Conservation (phyloP, 1,140 invertebrate genomes). For the Aradophagus sp. region DNA sequence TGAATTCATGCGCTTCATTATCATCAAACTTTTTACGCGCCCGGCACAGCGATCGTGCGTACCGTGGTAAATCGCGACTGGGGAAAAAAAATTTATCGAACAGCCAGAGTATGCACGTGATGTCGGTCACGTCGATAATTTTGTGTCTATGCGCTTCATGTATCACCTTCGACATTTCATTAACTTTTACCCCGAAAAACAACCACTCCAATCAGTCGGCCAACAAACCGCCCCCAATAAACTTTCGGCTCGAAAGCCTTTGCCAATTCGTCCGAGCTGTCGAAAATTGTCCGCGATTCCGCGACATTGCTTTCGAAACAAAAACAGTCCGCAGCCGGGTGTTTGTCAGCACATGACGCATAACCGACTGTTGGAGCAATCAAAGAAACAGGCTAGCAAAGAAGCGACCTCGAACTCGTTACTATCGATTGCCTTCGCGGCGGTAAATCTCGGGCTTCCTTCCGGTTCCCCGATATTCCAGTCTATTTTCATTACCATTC, state of each 20-base stretch:
- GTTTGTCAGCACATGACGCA: constrained; percentile 8
- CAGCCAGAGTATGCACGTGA: constrained; percentile 30
- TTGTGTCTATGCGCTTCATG: constrained; percentile 18
- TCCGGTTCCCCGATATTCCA: constrained; percentile 43
- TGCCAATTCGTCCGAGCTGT: constrained; percentile 17
- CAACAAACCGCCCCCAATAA: constrained; percentile 23
- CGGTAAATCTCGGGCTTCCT: constrained; percentile 61
- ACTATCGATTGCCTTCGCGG: constrained; percentile 60
- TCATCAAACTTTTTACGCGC: no score
- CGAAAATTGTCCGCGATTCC: background rate
- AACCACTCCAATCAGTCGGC: constrained; percentile 3
- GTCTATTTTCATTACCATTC: constrained; percentile 29
- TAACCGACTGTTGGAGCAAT: constrained; percentile 6
- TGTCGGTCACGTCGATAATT: constrained; percentile 39
- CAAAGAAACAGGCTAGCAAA: constrained; percentile 34
- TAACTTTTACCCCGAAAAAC: constrained; percentile 25
- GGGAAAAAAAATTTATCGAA: constrained; percentile 18
- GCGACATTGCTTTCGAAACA: constrained; percentile 1
- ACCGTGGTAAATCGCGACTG: no score
- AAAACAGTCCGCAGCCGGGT: background rate
- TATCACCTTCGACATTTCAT: constrained; percentile 23
- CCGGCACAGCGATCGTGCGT: no score
- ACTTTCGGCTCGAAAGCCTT: constrained; percentile 12
- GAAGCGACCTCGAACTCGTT: constrained; percentile 55
- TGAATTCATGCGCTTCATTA: no score